phyloP scores from a whole-genome alignment of 2,888 invertebrate species.

The Chymomyza caudatula region DNA sequence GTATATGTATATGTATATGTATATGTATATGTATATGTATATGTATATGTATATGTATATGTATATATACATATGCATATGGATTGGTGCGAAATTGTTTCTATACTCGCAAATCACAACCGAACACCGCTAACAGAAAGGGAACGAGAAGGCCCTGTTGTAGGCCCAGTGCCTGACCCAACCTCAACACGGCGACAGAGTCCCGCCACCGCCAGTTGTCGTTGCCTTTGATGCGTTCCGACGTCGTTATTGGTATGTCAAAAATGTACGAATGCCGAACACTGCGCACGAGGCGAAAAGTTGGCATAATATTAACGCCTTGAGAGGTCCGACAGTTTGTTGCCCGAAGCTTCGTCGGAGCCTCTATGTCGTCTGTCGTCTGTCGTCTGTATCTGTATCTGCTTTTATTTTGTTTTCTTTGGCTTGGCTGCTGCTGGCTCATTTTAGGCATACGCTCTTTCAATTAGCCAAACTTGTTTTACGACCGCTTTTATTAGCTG shows the following conservation, averaged over 20 bases:
- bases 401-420: conserved; percentile 47
- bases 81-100: too few relatives aligned
- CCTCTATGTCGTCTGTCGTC: conserved; percentile 28
- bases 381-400: conserved; percentile 26
- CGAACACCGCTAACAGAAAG: too few relatives aligned
- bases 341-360: conserved; percentile 9
- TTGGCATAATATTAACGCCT: conserved; percentile 64
- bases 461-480: conserved; percentile 77
- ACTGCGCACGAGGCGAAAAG: conserved; percentile 31
- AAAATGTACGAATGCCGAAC: conserved; percentile 46
- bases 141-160: too few relatives aligned
- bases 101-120: too few relatives aligned
- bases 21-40: too few relatives aligned
- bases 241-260: conserved; percentile 57
- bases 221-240: conserved; percentile 68
- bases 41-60: too few relatives aligned
- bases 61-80: too few relatives aligned
- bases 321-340: conserved; percentile 30
- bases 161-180: conserved; percentile 77
- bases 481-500: conserved; percentile 76
- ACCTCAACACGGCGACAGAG: conserved; percentile 41
- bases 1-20: too few relatives aligned
- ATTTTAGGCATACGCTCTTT: conserved; percentile 76
- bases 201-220: conserved; percentile 68
- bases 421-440: conserved; percentile 14